A percentile compares a stretch with the other conserved stretches of the same genome.
phyloP scores from a whole-genome alignment of 2,797 vertebrate species.

The Sciurus carolinensis region DNA sequence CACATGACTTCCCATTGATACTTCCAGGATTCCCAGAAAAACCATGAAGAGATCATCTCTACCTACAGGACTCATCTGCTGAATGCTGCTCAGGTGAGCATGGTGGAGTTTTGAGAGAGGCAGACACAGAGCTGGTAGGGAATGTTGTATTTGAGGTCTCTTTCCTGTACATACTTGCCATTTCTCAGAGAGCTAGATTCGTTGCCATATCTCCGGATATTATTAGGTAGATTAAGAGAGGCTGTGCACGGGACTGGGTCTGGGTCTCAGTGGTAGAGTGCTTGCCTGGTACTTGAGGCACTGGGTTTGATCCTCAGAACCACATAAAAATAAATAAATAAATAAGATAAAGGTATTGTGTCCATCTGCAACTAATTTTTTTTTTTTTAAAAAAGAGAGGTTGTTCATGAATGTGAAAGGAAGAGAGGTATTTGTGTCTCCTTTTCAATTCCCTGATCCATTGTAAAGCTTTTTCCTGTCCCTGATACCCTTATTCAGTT shows the following conservation, averaged over 20 bases:
- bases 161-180: neutral
- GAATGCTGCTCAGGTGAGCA: slow-evolving; percentile 88
- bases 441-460: neutral
- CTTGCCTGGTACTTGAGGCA: no score
- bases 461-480: neutral
- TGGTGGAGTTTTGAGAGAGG: neutral
- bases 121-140: neutral
- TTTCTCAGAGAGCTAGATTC: neutral
- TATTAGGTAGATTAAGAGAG: neutral
- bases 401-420: neutral
- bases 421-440: neutral
- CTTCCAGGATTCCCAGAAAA: slow-evolving; percentile 85
- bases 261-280: no score
- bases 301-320: no score
- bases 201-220: neutral
- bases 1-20: neutral
- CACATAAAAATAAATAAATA: no score
- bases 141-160: neutral
- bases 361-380: no score
- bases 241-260: no score
- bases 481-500: neutral
- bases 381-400: neutral
- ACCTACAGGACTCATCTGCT: slow-evolving; percentile 89
- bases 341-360: no score
- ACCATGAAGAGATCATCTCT: slow-evolving; percentile 86